These are phyloP conservation scores for Anarsia innoxiella DNA, from an alignment of 2,888 invertebrate genomes.

Conservation along the genomic window DNA sequence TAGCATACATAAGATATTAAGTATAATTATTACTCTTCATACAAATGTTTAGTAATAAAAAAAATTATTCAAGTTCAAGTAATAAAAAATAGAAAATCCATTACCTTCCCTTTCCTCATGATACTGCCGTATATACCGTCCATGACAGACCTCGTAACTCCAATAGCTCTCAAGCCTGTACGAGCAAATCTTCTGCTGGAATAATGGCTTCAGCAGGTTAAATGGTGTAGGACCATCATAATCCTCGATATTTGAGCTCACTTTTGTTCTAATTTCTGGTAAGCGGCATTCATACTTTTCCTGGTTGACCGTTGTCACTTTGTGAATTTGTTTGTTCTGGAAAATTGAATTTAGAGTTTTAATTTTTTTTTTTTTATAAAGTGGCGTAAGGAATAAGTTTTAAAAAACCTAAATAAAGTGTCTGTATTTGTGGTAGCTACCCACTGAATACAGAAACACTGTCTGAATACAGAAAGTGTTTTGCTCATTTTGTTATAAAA, in stretches of 20 bases:
- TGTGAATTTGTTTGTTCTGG: slow-evolving; percentile 72
- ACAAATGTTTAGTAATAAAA: too few species aligned
- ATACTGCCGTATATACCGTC: slow-evolving; percentile 92
- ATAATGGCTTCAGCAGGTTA: slow-evolving; percentile 84
- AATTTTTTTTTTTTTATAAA: too few species aligned
- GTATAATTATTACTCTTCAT: too few species aligned
- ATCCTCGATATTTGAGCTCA: slow-evolving; percentile 71
- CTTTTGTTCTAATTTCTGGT: slow-evolving; percentile 77
- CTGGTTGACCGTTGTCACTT: slow-evolving; percentile 83
- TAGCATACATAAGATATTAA: too few species aligned
- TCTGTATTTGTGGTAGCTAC: too few species aligned
- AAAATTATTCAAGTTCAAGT: too few species aligned
- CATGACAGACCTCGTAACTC: slow-evolving; percentile 98
- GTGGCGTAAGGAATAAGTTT: too few species aligned
- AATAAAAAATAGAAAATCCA: not conserved
- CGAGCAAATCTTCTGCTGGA: slow-evolving; percentile 86
- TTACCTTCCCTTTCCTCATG: slow-evolving; percentile 93
- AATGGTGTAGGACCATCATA: slow-evolving; percentile 86
- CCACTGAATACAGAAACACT: too few species aligned
- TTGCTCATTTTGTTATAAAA: too few species aligned
- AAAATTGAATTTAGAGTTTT: too few species aligned
- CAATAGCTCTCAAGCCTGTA: slow-evolving; percentile 93
- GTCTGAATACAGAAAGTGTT: too few species aligned
- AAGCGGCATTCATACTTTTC: slow-evolving; percentile 90
- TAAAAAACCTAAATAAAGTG: too few species aligned